These are phyloP conservation scores for Lanistes nyassanus DNA, from an alignment of 1,140 invertebrate species.

Conservation along the genomic window DNA sequence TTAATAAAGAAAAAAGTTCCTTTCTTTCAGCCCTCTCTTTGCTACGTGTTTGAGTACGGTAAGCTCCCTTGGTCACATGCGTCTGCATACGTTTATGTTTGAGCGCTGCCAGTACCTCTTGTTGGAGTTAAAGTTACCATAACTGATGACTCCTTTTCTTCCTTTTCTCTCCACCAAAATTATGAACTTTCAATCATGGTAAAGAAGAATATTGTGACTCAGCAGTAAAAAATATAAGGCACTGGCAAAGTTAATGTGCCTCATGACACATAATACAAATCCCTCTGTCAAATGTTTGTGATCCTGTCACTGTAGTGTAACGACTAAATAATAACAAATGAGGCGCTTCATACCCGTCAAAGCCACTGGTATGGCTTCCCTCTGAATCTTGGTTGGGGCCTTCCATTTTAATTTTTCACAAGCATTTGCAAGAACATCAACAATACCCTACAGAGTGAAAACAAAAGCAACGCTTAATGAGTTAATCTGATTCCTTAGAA, in stretches of 20 bases:
- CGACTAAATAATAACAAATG: background rate
- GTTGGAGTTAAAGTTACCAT: no score
- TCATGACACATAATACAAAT: no score
- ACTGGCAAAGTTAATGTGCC: background rate
- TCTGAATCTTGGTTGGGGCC: conserved; percentile 92
- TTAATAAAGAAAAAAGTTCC: no score
- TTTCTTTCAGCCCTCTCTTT: no score
- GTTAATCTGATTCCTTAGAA: conserved; percentile 29
- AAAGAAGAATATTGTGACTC: no score
- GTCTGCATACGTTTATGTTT: no score
- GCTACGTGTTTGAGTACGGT: no score
- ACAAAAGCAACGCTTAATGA: conserved; percentile 27
- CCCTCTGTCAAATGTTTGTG: background rate
- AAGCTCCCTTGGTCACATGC: no score
- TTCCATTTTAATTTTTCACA: conserved; percentile 95
- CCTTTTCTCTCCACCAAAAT: no score
- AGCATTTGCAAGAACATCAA: conserved; percentile 89
- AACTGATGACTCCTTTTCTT: no score
- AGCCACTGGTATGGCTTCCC: conserved; percentile 90
- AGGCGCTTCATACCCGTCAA: conserved; percentile 75
- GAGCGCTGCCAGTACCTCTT: no score
- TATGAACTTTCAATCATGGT: no score
- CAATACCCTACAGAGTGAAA: conserved; percentile 76
- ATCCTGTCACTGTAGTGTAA: background rate
- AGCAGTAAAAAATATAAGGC: background rate